Conservation (phyloP, 2,888 invertebrate species). For the Villa cingulata region DNA sequence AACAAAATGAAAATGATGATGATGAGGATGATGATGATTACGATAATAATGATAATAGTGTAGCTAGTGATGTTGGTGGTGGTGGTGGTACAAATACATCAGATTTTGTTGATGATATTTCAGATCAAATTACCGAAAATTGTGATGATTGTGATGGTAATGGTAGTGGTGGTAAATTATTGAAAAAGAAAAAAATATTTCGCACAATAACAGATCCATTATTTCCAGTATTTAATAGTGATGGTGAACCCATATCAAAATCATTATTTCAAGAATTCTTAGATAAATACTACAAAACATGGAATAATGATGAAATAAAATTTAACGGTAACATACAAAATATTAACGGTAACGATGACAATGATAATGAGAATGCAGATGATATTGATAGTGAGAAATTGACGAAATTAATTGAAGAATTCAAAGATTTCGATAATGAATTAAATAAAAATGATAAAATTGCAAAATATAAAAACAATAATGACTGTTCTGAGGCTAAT, state of each 20-base stretch:
- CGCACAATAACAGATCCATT: constrained; percentile 66
- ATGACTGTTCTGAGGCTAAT: too few species aligned
- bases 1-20: constrained; percentile 21
- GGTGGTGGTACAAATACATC: constrained; percentile 17
- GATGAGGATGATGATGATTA: too few species aligned
- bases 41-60: constrained; percentile 35
- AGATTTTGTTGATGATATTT: constrained; percentile 25
- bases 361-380: constrained; percentile 41
- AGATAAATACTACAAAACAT: constrained; percentile 47
- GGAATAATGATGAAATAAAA: constrained; percentile 24
- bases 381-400: too few species aligned
- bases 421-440: neutral
- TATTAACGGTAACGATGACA: constrained; percentile 41
- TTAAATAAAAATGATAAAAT: neutral
- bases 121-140: constrained; percentile 12
- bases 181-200: constrained; percentile 32
- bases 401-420: constrained; percentile 43
- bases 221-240: constrained; percentile 60
- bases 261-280: constrained; percentile 57
- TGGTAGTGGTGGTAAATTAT: neutral
- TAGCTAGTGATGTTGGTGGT: constrained; percentile 30
- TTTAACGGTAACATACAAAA: constrained; percentile 21
- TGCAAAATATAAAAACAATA: too few species aligned
- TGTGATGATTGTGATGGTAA: neutral
- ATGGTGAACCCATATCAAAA: constrained; percentile 60